Evolutionary conservation across 2,888 invertebrate genomes (phyloP), one percentile per base, ranked within the genome.

Genomic region (Dusona sp.): DNA sequence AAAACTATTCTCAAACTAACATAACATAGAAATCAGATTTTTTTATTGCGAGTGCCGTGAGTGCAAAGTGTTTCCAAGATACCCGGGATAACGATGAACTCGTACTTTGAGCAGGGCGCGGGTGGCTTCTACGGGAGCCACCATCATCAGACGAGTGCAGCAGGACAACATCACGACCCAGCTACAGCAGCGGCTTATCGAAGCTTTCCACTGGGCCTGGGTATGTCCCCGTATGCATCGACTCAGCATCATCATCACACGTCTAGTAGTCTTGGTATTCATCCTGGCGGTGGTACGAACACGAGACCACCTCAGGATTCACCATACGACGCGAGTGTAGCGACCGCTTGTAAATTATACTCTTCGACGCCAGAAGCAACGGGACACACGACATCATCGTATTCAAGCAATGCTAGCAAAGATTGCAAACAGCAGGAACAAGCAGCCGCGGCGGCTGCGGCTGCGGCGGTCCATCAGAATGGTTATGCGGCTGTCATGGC

Each of bases 31-130:
- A 29, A 61, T 42, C 48, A 57, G 8, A 54, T 33, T 57, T 42
- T 68, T 64, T 11, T 25, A 78, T 70, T 36, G 54, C 65, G 89
- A 90, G 92, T 92, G 91, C 84, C 87, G 89, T 89, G 78, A 91
- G 92, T 92, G 92, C 89, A 91, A 73, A 90, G 91, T 91, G 91
- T 90, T 91, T 87, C 79, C 92, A 92, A 90, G 85, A 93, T 93
- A 93, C 90, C 90, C 89, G 92, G 92, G 89, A 96, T 95, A 95
- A 87, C 84, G 79, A 98, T 98, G 98, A 98, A 98, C 97, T 98
- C 98, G 94, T 98, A 98, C 95, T 98, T 98, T 95, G 98, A 98
- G 96, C 98, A 98, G 96, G 97, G 97, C 95, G 92, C 94, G 86
- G 92, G 94, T 90, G 98, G 98, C 95, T 98, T 98, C 96, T 98